Conservation (phyloP, 2,797 vertebrate species). For the Microtus agrestis region DNA sequence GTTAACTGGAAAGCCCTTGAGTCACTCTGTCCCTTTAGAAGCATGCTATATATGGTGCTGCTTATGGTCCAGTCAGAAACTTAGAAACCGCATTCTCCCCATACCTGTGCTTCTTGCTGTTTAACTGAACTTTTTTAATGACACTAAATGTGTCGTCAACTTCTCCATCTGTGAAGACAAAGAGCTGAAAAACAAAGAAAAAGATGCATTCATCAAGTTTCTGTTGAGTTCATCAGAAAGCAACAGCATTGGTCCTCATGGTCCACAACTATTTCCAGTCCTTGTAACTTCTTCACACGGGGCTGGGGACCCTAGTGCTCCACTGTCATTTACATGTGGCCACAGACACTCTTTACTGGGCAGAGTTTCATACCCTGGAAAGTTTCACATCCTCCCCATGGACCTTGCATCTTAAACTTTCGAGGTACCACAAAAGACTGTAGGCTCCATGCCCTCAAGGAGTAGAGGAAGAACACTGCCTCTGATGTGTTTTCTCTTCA, state of each 20-base stretch:
- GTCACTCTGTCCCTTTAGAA: not conserved
- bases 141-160: slow-evolving; percentile 87
- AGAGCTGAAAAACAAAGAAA: slow-evolving; percentile 84
- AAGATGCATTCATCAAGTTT: not conserved
- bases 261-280: not conserved
- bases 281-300: not conserved
- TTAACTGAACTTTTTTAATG: slow-evolving; percentile 84
- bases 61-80: not conserved
- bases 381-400: not conserved
- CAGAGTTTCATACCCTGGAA: not conserved
- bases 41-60: not conserved
- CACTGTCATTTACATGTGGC: not conserved
- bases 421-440: not conserved
- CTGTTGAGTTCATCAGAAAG: not conserved
- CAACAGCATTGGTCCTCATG: not conserved
- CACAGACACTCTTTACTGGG: not conserved
- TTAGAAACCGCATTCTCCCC: not conserved
- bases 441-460: too few relatives aligned
- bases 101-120: slow-evolving; percentile 88
- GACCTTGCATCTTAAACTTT: not conserved
- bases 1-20: not conserved
- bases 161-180: slow-evolving; percentile 91
- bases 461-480: not conserved
- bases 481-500: not conserved
- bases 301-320: not conserved